A percentile compares a stretch with the other conserved stretches of the same genome.
phyloP scores from a whole-genome alignment of 2,797 vertebrate genomes.

The Crax fasciolata region DNA sequence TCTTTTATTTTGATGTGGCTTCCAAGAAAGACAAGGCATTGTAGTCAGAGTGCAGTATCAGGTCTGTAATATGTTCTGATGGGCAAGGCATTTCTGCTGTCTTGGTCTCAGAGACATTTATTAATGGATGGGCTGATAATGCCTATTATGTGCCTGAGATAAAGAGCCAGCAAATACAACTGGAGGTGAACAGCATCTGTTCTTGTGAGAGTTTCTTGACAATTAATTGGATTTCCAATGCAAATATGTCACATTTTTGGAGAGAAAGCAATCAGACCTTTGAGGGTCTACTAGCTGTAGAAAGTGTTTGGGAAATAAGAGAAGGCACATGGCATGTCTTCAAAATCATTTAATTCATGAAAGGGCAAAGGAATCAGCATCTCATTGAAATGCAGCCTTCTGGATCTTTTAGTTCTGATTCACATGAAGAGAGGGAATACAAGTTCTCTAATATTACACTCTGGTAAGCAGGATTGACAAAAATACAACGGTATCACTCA shows the following conservation, averaged over 20 bases:
- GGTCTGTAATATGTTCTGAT: conserved; percentile 48
- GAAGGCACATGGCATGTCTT: not conserved
- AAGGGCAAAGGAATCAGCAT: conserved; percentile 31
- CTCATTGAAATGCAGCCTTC: not conserved
- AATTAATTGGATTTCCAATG: conserved; percentile 67
- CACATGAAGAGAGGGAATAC: not conserved
- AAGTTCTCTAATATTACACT: conserved; percentile 2
- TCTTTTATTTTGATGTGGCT: conserved; percentile 52
- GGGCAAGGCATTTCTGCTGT: conserved; percentile 44
- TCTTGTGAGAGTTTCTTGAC: conserved; percentile 51
- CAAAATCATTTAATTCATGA: not conserved
- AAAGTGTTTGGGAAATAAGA: conserved; percentile 24
- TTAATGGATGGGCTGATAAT: conserved; percentile 68
- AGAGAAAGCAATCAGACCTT: conserved; percentile 29
- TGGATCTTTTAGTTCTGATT: conserved; percentile 17
- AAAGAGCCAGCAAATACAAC: conserved; percentile 51
- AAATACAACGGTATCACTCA: not conserved
- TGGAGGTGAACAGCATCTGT: conserved; percentile 14
- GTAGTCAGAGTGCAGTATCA: conserved; percentile 29
- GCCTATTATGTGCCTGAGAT: conserved; percentile 55
- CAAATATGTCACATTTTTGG: conserved; percentile 47
- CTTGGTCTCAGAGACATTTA: conserved; percentile 59
- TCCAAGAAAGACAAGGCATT: conserved; percentile 22
- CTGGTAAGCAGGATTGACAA: not conserved
- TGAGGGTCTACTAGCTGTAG: not conserved